phyloP scores from a whole-genome alignment of 2,888 invertebrate species.

The Folsomia candida region DNA sequence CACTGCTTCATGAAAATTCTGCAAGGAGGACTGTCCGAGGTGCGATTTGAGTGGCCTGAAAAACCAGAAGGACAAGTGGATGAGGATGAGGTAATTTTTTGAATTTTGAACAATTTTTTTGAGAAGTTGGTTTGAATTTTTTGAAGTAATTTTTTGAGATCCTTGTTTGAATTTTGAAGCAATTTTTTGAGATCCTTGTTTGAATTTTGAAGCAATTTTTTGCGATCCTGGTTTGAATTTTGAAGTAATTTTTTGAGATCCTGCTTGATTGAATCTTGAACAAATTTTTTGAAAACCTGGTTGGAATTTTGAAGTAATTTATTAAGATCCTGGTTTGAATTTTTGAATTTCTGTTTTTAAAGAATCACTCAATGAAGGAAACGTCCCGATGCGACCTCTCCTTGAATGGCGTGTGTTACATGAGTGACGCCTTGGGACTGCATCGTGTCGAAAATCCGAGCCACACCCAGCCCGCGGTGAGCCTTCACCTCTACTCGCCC shows the following conservation, averaged over 20 bases:
- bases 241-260: not conserved
- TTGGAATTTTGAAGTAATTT: too few relatives aligned
- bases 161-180: not conserved
- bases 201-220: not conserved
- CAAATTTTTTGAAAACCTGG: too few relatives aligned
- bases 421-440: conserved; percentile 90
- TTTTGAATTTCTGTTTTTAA: too few relatives aligned
- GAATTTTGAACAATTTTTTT: too few relatives aligned
- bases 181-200: not conserved
- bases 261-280: too few relatives aligned
- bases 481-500: conserved; percentile 92
- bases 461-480: conserved; percentile 81
- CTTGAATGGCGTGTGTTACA: conserved; percentile 84
- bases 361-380: conserved; percentile 58
- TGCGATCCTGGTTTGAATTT: not conserved
- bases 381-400: conserved; percentile 66
- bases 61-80: conserved; percentile 52
- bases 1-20: conserved; percentile 98
- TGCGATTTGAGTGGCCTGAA: conserved; percentile 78
- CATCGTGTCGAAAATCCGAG: conserved; percentile 95
- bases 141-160: not conserved
- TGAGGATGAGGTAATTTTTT: not conserved
- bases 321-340: too few relatives aligned
- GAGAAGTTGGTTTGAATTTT: not conserved
- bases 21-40: conserved; percentile 77